Evolutionary conservation across 2,113 vertebrate species (phyloP).

Genomic region (Rhynchomys soricoides): DNA sequence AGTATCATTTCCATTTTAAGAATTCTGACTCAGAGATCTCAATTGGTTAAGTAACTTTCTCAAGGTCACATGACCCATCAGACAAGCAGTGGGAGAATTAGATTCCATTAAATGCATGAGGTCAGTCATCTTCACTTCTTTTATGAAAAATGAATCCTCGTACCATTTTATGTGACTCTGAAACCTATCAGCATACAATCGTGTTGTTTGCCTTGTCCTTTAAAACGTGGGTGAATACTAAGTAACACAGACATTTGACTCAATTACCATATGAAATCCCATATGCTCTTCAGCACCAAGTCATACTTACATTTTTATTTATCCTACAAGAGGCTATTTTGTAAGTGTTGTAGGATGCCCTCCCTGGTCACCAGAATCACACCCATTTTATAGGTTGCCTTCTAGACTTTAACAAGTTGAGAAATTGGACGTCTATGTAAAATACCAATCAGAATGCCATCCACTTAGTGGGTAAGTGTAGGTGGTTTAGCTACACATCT

Average conservation of each 20-base stretch:
- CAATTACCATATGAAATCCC: slow-evolving; percentile 40
- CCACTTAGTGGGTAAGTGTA: not conserved
- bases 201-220: slow-evolving; percentile 29
- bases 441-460: not conserved
- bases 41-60: slow-evolving; percentile 4
- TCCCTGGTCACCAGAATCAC: not conserved
- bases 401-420: not conserved
- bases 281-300: not conserved
- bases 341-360: not conserved
- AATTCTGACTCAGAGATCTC: slow-evolving; percentile 46
- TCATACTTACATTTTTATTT: not conserved
- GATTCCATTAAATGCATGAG: not conserved
- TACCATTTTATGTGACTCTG: slow-evolving; percentile 32
- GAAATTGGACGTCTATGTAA: not conserved
- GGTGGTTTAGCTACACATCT: not conserved
- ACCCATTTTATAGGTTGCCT: not conserved
- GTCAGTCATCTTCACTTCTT: slow-evolving; percentile 5
- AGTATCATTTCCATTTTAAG: slow-evolving; percentile 14
- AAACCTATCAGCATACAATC: slow-evolving; percentile 57
- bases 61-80: slow-evolving; percentile 47
- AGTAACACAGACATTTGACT: slow-evolving; percentile 48
- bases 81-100: not conserved
- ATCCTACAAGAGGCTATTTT: not conserved
- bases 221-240: slow-evolving; percentile 34
- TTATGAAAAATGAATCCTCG: slow-evolving; percentile 55